Conservation (phyloP, 2,888 invertebrate genomes). For the Oeneis ivallda region DNA sequence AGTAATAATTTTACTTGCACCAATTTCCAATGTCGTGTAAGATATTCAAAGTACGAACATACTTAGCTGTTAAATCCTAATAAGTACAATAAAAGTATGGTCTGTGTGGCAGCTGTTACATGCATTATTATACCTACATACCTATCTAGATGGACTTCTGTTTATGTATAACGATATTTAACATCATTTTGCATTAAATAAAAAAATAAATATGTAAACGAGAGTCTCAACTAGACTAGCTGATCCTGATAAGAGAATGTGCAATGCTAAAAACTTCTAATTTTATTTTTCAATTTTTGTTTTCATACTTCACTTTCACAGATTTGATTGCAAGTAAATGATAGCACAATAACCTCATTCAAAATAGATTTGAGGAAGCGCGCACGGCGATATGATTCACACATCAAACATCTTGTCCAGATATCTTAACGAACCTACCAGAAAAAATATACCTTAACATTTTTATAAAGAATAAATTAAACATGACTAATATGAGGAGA, state of each 20-base stretch:
- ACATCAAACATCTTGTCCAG: slow-evolving; percentile 14
- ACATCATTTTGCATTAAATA: not conserved
- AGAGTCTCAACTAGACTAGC: slow-evolving; percentile 71
- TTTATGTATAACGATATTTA: slow-evolving; percentile 45
- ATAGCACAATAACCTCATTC: slow-evolving; percentile 63
- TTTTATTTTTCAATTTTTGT: slow-evolving; percentile 71
- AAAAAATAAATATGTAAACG: slow-evolving; percentile 49
- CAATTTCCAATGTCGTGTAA: slow-evolving; percentile 63
- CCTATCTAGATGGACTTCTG: slow-evolving; percentile 67
- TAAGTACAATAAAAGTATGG: slow-evolving; percentile 56
- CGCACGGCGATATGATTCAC: slow-evolving; percentile 58
- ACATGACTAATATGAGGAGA: too few relatives aligned
- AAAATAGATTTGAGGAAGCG: slow-evolving; percentile 53
- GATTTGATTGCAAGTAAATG: slow-evolving; percentile 55
- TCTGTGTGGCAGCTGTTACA: slow-evolving; percentile 78
- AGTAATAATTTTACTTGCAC: slow-evolving; percentile 53
- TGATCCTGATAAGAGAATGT: slow-evolving; percentile 79
- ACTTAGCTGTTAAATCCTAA: slow-evolving; percentile 40
- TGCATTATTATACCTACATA: slow-evolving; percentile 67
- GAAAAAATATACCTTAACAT: too few relatives aligned
- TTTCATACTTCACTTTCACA: slow-evolving; percentile 75
- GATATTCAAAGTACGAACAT: slow-evolving; percentile 34
- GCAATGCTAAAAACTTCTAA: slow-evolving; percentile 79
- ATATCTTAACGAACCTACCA: not conserved
- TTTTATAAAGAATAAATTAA: too few relatives aligned